Evolutionary conservation across 1,140 invertebrate species (phyloP).

Genomic region (Rhyzopertha dominica): DNA sequence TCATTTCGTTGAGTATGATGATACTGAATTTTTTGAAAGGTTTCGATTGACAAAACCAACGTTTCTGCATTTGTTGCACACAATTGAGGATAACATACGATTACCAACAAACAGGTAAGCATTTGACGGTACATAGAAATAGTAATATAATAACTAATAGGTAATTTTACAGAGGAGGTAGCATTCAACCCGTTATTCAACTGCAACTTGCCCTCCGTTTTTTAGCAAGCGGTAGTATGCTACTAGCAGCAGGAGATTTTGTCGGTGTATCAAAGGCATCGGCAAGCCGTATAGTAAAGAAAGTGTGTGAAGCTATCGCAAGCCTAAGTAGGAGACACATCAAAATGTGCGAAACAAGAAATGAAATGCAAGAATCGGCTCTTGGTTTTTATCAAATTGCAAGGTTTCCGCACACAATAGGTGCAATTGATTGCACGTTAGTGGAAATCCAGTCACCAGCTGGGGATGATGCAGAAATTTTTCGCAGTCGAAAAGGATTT

Average conservation of each 20-base stretch:
- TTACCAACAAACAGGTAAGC: too few relatives aligned
- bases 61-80: too few relatives aligned
- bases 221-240: slow-evolving; percentile 35
- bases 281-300: slow-evolving; percentile 24
- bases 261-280: slow-evolving; percentile 28
- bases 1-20: too few relatives aligned
- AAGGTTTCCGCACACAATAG: slow-evolving; percentile 29
- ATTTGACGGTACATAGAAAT: too few relatives aligned
- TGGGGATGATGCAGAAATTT: slow-evolving; percentile 17
- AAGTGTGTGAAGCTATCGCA: slow-evolving; percentile 27
- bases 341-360: slow-evolving; percentile 25
- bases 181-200: too few relatives aligned
- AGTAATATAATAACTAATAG: too few relatives aligned
- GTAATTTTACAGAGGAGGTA: too few relatives aligned
- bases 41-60: too few relatives aligned
- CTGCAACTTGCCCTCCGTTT: slow-evolving; percentile 25
- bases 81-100: too few relatives aligned
- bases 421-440: slow-evolving; percentile 37
- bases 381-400: slow-evolving; percentile 16
- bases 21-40: too few relatives aligned
- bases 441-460: slow-evolving; percentile 23
- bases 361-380: slow-evolving; percentile 23
- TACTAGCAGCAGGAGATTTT: slow-evolving; percentile 29
- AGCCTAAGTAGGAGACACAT: slow-evolving; percentile 22
- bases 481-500: slow-evolving; percentile 37